A percentile compares a stretch with the other conserved stretches of the same genome.
phyloP scores from a whole-genome alignment of 2,797 vertebrate species.

The Enteromius mattozi region DNA sequence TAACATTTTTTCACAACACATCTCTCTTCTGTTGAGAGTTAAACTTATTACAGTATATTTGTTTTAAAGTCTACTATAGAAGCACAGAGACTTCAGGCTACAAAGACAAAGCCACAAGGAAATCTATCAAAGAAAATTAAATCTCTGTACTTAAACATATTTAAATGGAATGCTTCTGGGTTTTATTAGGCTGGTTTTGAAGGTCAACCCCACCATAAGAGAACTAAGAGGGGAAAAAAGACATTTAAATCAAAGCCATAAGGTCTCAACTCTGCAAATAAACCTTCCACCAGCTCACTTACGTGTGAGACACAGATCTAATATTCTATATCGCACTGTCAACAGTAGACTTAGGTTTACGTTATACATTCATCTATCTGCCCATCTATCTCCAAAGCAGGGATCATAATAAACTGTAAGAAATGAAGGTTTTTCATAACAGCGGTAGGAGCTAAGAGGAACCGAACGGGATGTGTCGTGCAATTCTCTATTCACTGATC shows the following conservation, averaged over 20 bases:
- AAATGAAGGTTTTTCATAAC: background rate
- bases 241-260: constrained; percentile 39
- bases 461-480: background rate
- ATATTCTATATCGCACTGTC: constrained; percentile 22
- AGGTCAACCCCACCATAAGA: constrained; percentile 43
- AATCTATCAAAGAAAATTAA: constrained; percentile 40
- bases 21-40: background rate
- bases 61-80: background rate
- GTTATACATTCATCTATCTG: constrained; percentile 27
- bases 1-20: background rate
- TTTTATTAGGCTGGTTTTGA: constrained; percentile 45
- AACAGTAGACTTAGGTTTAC: constrained; percentile 8
- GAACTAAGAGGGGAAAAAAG: constrained; percentile 12
- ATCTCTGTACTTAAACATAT: constrained; percentile 40
- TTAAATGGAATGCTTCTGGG: constrained; percentile 41
- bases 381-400: background rate
- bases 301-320: constrained; percentile 14
- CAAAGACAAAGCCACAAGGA: constrained; percentile 15
- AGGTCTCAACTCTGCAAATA: constrained; percentile 37
- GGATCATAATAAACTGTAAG: constrained; percentile 27
- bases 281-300: constrained; percentile 23
- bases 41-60: constrained; percentile 1
- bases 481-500: constrained; percentile 18
- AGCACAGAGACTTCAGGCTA: background rate
- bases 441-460: background rate